phyloP scores from a whole-genome alignment of 2,113 vertebrate species.

The Podarcis muralis region DNA sequence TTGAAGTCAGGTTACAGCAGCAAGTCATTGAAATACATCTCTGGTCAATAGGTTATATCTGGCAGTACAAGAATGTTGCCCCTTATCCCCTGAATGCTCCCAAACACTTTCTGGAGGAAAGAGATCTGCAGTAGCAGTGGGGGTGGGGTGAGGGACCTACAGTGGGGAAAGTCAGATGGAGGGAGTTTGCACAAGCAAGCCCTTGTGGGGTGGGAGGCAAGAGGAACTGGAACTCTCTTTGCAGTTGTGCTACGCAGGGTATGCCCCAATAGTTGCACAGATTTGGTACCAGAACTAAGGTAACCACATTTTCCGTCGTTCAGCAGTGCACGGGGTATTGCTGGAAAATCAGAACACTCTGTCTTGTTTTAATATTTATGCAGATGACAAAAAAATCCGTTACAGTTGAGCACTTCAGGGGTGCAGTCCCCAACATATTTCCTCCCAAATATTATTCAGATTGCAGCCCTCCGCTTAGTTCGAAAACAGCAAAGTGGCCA shows the following conservation, averaged over 20 bases:
- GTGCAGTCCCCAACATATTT: neutral
- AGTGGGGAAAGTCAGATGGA: neutral
- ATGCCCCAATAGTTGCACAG: no score
- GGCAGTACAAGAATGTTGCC: neutral
- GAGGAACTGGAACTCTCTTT: neutral
- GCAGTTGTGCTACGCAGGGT: no score
- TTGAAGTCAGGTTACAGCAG: neutral
- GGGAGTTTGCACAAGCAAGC: neutral
- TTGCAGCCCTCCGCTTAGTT: neutral
- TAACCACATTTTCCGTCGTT: neutral
- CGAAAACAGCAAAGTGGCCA: neutral
- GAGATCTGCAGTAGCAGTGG: neutral
- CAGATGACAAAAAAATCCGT: rapidly evolving
- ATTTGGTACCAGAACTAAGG: neutral
- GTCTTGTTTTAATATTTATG: neutral
- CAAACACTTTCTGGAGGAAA: neutral
- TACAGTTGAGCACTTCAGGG: neutral
- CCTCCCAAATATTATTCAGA: neutral
- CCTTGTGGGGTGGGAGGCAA: neutral
- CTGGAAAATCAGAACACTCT: no score
- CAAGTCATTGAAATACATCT: neutral
- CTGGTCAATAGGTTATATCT: neutral
- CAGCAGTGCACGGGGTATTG: rapidly evolving
- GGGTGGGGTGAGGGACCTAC: neutral
- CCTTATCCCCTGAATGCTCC: neutral